Evolutionary conservation across 2,888 invertebrate genomes (phyloP), one percentile per base, ranked within the genome.

Genomic region (Pachymerium ferrugineum): DNA sequence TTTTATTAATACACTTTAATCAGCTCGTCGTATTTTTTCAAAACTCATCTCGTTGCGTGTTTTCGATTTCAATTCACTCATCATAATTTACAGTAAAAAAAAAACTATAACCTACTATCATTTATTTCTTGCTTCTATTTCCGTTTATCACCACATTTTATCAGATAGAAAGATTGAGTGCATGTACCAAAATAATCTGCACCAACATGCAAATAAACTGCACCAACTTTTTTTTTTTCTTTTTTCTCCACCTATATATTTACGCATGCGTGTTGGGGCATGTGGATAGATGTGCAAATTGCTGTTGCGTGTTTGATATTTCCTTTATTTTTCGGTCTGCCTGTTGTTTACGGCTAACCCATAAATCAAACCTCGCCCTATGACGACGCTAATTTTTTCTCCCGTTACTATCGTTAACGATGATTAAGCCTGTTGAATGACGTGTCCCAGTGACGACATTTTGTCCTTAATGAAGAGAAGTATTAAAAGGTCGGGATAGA

Each of bases 91-190:
- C 14, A 38, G 38, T 16, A 12, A 19, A 19, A 22, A 22, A 19
- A 19, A 19, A 19, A 19, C 8, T 28, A 62, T 28, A 62, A 62
- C 10, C 22, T n/a, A 62, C 28, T 62, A 62, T 62, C 62, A 62
- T 62, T 62, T 25, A 25, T 62, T 62, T 62, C 62, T 62, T 62
- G 62, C 28, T 62, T 62, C 62, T 62, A 62, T 62, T 62, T 62
- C 62, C 62, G 62, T 62, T 62, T 62, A 62, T 62, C 62, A 62
- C 62, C 62, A n/a, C 62, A 62, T 62, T 62, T 62, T 62, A 62
- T 62, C 25, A 62, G 62, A 28, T 62, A 25, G 62, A n/a, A 62
- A 62, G 62, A 62, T 62, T 62, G 28, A 62, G 62, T 62, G 62
- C 25, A 28, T 62, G 62, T 62, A 62, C 62, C 62, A 28, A 62